Evolutionary conservation across 2,888 invertebrate species (phyloP), one percentile per base, ranked within the genome.

Genomic region (Elysia crispata): DNA sequence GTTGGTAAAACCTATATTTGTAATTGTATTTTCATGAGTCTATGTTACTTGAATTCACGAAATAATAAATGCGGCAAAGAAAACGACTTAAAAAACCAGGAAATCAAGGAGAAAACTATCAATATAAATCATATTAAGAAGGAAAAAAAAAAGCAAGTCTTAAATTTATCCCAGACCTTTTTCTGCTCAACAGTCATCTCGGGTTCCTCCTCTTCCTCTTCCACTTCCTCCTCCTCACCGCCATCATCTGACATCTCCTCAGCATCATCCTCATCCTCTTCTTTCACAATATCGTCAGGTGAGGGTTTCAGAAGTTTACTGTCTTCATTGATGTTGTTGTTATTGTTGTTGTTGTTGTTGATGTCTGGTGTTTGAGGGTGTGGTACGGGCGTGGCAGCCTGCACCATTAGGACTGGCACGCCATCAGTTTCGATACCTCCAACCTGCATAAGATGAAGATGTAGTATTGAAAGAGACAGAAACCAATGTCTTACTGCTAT

Each of bases 141-240:
- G 66, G 33, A 13, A 1, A 18, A 67, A 23, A 33, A 20, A 28
- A 18, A n/a, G n/a, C n/a, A n/a, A n/a, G n/a, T n/a, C n/a, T n/a
- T n/a, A n/a, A n/a, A n/a, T n/a, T n/a, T n/a, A n/a, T n/a, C n/a
- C n/a, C n/a, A 50, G 57, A 83, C 83, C 73, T 69, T 49, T 74
- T 81, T 84, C 72, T 85, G 82, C 28, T 83, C 80, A 3, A 33
- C 15, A 13, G 78, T 82, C 85, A 84, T 83, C 18, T 83, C 83
- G 1, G 76, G 76, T 0, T 80, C 78, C 8, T 77, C 80, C 20
- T 81, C 81, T 25, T 74, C 77, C 13, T 82, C 83, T 8, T 82
- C 79, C 3, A 70, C 67, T 6, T 76, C 81, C 8, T 79, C 79
- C 28, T 80, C 82, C 33, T 79, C 76, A 0, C 82, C 84, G 18